These are phyloP conservation scores for Scaptomyza caliginosa DNA, from an alignment of 2,888 invertebrate species.

Conservation along the genomic window DNA sequence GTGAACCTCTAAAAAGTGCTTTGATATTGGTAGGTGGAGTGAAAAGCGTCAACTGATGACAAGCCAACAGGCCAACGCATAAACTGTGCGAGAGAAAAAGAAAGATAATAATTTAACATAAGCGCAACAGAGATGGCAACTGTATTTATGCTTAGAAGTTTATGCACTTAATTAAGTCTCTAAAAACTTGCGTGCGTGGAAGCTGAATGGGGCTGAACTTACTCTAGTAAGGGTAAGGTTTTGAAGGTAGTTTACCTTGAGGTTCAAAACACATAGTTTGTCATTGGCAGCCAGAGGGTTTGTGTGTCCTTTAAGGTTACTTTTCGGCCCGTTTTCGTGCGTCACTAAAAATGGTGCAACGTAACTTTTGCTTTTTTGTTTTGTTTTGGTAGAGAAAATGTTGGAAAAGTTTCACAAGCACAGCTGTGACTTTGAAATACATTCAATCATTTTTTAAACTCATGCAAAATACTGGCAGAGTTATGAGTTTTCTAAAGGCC, in stretches of 20 bases:
- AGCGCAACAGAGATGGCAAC: constrained; percentile 13
- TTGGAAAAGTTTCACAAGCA: constrained; percentile 29
- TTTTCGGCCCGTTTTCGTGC: constrained; percentile 23
- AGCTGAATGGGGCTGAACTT: constrained; percentile 1
- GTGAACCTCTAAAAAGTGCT: constrained; percentile 57
- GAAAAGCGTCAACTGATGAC: constrained; percentile 50
- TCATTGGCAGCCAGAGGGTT: constrained; percentile 28
- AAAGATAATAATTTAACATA: background rate
- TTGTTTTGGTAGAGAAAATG: background rate
- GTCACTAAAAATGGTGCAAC: constrained; percentile 24
- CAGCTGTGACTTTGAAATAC: constrained; percentile 67
- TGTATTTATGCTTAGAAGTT: constrained; percentile 69
- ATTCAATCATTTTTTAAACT: constrained; percentile 65
- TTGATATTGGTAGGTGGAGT: constrained; percentile 16
- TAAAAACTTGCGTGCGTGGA: constrained; percentile 54
- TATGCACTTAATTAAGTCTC: constrained; percentile 74
- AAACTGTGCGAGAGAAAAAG: background rate
- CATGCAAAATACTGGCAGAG: constrained; percentile 20
- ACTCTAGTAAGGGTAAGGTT: background rate
- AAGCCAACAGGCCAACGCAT: constrained; percentile 26
- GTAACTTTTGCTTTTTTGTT: constrained; percentile 26
- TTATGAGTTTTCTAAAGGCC: background rate
- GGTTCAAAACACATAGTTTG: constrained; percentile 43
- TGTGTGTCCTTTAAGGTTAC: constrained; percentile 6
- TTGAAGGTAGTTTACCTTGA: constrained; percentile 7